Percentiles rank a stretch among this genome's conserved stretches.
Evolutionary conservation across 2,797 vertebrate species (phyloP).

Genomic region (Sebastes nivosus): DNA sequence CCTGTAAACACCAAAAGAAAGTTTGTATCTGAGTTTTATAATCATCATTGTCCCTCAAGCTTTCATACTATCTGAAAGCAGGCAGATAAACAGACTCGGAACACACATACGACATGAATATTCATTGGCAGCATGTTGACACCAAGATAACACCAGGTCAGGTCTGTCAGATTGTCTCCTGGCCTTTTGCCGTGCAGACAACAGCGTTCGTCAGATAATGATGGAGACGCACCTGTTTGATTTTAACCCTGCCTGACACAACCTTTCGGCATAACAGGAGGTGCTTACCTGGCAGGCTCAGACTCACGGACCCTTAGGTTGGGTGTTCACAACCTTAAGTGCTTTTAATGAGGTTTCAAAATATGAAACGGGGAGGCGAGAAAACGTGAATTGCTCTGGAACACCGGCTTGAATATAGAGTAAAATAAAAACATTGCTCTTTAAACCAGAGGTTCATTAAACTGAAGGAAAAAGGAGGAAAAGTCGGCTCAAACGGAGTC

Average conservation of each 20-base stretch:
- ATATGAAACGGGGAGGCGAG: slow-evolving; percentile 41
- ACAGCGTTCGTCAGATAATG: slow-evolving; percentile 59
- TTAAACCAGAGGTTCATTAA: slow-evolving; percentile 21
- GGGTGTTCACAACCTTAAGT: slow-evolving; percentile 46
- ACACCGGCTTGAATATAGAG: slow-evolving; percentile 33
- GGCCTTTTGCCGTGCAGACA: slow-evolving; percentile 54
- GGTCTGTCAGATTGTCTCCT: slow-evolving; percentile 65
- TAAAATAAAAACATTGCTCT: background rate
- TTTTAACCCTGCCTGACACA: slow-evolving; percentile 58
- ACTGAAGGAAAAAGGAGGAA: background rate
- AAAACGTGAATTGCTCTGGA: slow-evolving; percentile 8
- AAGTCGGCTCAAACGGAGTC: background rate
- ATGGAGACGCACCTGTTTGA: slow-evolving; percentile 52
- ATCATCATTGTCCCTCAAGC: slow-evolving; percentile 31
- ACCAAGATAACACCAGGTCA: slow-evolving; percentile 63
- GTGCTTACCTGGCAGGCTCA: slow-evolving; percentile 46
- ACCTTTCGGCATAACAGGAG: slow-evolving; percentile 60
- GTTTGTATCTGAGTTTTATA: slow-evolving; percentile 21
- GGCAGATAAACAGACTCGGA: slow-evolving; percentile 42
- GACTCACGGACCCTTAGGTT: slow-evolving; percentile 1
- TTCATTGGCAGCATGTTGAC: slow-evolving; percentile 62
- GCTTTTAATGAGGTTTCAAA: slow-evolving; percentile 60
- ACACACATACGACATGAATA: slow-evolving; percentile 59
- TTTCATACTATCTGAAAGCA: slow-evolving; percentile 51
- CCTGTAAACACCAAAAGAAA: background rate